Evolutionary conservation across 2,113 vertebrate species (phyloP).

Genomic region (Trinectes maculatus): DNA sequence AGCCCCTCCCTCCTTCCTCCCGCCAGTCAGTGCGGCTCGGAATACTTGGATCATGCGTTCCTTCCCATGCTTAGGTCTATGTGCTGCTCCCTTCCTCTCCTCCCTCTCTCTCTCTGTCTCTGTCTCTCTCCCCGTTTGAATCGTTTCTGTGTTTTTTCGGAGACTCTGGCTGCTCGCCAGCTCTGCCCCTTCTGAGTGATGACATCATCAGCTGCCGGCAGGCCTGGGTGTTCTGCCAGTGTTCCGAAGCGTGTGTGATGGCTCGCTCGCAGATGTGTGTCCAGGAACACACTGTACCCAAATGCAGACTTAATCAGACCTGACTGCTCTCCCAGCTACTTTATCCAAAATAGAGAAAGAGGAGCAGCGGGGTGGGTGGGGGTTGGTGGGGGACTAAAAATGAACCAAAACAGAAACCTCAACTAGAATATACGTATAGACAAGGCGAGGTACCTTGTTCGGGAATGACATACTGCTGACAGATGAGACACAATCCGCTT

Average conservation of each 20-base stretch:
- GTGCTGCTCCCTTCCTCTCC: constrained; percentile 33
- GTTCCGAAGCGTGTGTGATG: constrained; percentile 99
- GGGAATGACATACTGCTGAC: constrained; percentile 67
- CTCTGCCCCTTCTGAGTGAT: constrained; percentile 93
- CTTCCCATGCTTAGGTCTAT: constrained; percentile 54
- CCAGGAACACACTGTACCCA: constrained; percentile 99
- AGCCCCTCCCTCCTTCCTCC: not conserved
- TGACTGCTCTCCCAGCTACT: constrained; percentile 94
- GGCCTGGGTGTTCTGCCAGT: constrained; percentile 99
- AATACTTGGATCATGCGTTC: constrained; percentile 64
- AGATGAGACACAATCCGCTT: constrained; percentile 60
- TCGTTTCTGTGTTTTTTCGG: constrained; percentile 72
- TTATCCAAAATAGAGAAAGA: constrained; percentile 84
- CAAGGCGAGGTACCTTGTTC: constrained; percentile 58
- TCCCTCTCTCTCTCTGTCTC: constrained; percentile 11
- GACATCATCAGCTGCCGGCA: constrained; percentile 97
- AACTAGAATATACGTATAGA: constrained; percentile 66
- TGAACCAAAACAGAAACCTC: constrained; percentile 78
- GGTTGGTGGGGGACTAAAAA: constrained; percentile 62
- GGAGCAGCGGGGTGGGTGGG: constrained; percentile 36
- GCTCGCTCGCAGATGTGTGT: constrained; percentile 99
- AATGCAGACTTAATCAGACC: constrained; percentile 99
- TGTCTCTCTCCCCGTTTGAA: constrained; percentile 54
- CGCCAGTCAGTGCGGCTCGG: constrained; percentile 52
- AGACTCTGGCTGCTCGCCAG: constrained; percentile 85